These are phyloP conservation scores for Theocolax elegans DNA, from an alignment of 1,140 invertebrate genomes.

Conservation along the genomic window DNA sequence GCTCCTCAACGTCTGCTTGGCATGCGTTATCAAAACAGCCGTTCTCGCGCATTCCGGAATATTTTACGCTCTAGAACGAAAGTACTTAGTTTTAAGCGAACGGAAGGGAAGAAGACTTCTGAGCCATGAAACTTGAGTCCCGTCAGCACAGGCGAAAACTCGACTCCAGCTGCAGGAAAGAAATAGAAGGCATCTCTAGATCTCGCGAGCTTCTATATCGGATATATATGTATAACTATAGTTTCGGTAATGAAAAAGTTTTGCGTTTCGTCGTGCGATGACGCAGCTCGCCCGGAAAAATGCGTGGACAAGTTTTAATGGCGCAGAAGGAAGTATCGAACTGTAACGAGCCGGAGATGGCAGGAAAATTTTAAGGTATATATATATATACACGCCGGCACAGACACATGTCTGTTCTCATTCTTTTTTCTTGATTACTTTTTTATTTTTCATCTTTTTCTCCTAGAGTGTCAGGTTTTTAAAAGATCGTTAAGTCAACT, in stretches of 20 bases:
- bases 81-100: conserved; percentile 14
- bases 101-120: neutral
- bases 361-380: neutral
- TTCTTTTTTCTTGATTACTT: no score
- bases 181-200: no score
- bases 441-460: neutral
- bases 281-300: neutral
- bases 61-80: conserved; percentile 13
- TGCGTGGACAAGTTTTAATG: conserved; percentile 15
- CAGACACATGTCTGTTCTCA: no score
- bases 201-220: neutral
- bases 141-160: no score
- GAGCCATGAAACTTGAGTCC: neutral
- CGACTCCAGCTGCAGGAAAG: no score
- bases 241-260: conserved; percentile 8
- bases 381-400: neutral
- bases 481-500: conserved; percentile 19
- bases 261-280: neutral
- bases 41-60: conserved; percentile 6
- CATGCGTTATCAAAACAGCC: conserved; percentile 11
- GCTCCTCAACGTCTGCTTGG: neutral
- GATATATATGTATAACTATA: neutral
- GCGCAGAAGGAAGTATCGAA: neutral
- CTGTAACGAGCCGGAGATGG: neutral
- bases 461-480: neutral